Evolutionary conservation across 1,140 invertebrate species (phyloP).

Genomic region (Gonatopus flavifemur): DNA sequence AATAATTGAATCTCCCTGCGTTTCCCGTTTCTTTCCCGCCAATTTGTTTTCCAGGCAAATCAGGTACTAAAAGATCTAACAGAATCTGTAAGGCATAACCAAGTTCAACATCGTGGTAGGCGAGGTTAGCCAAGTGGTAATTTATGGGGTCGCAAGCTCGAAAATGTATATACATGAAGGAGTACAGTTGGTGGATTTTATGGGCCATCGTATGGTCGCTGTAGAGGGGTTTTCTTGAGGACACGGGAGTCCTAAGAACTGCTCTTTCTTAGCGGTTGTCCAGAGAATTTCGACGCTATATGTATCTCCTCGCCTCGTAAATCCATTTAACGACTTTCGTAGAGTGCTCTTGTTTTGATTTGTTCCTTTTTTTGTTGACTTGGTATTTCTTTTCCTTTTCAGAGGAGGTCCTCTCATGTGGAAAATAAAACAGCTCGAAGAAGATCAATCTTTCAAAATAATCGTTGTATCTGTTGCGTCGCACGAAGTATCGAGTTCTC

Average conservation of each 20-base stretch:
- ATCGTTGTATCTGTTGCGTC: no score
- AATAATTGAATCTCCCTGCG: no score
- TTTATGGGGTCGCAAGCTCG: conserved; percentile 32
- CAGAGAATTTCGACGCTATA: conserved; percentile 6
- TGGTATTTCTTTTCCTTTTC: neutral
- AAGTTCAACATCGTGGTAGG: conserved; percentile 23
- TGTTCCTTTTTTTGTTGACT: conserved; percentile 4
- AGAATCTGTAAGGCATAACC: no score
- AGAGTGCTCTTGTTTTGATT: conserved; percentile 7
- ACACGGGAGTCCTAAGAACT: neutral
- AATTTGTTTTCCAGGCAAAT: no score
- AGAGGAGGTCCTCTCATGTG: no score
- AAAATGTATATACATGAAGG: no score
- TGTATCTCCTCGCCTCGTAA: conserved; percentile 20
- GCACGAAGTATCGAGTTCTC: no score
- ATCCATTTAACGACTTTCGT: conserved; percentile 8
- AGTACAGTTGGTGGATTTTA: conserved; percentile 23
- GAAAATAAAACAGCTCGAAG: no score
- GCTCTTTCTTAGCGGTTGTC: neutral
- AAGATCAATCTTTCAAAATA: no score
- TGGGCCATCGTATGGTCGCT: conserved; percentile 14
- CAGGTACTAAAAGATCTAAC: no score
- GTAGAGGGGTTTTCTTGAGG: neutral
- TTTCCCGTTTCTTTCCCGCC: no score
- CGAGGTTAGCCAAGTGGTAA: conserved; percentile 32